Percentiles rank a stretch among this genome's conserved stretches.
phyloP scores from a whole-genome alignment of 1,140 invertebrate genomes.

The Megalopta genalis region DNA sequence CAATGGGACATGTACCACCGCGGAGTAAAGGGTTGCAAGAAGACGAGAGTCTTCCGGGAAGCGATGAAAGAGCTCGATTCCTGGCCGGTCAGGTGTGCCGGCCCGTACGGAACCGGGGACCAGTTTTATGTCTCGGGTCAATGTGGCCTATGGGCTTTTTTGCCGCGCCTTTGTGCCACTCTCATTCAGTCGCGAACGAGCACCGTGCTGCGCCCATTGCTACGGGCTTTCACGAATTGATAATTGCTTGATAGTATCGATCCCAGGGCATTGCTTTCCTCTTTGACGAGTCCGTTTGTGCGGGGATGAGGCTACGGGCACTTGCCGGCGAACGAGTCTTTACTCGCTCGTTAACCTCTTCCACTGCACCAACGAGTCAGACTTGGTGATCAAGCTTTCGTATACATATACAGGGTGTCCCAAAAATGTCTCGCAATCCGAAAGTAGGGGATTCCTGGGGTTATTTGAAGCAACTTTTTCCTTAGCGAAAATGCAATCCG shows the following conservation, averaged over 20 bases:
- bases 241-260: slow-evolving; percentile 1
- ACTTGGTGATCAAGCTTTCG: no score
- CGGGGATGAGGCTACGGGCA: no score
- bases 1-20: slow-evolving; percentile 65
- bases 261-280: neutral
- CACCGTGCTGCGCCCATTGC: neutral
- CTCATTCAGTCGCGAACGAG: slow-evolving; percentile 7
- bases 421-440: no score
- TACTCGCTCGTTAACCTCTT: no score
- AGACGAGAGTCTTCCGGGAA: slow-evolving; percentile 72
- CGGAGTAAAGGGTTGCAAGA: slow-evolving; percentile 62
- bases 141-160: slow-evolving; percentile 46
- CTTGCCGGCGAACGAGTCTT: no score
- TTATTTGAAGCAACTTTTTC: no score
- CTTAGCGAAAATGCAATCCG: no score
- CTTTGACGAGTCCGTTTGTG: no score
- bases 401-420: no score
- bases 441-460: no score
- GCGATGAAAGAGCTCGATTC: slow-evolving; percentile 64
- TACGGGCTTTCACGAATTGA: neutral
- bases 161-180: slow-evolving; percentile 36
- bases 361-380: no score
- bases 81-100: slow-evolving; percentile 63
- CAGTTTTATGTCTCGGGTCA: slow-evolving; percentile 55
- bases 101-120: slow-evolving; percentile 39